Conservation (phyloP, 2,888 invertebrate genomes). For the Dastarcus helophoroides region DNA sequence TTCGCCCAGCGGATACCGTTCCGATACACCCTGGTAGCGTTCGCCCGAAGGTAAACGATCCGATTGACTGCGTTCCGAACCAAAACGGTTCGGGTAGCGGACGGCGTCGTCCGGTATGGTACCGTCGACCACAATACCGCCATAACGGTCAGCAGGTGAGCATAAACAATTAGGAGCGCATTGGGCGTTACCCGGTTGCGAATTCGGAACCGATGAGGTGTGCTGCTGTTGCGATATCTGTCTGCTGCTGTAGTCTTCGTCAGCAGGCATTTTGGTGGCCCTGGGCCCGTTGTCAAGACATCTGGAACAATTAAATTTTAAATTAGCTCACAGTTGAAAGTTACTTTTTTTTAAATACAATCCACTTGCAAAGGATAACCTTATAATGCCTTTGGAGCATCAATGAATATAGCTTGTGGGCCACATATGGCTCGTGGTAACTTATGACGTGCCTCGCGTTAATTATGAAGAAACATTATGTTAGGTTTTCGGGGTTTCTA, state of each 20-base stretch:
- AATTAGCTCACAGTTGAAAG: slow-evolving; percentile 4
- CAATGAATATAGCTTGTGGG: too few relatives aligned
- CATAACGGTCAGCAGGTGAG: slow-evolving; percentile 5
- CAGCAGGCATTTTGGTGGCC: slow-evolving; percentile 51
- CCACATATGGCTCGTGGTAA: too few relatives aligned
- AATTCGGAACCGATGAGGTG: slow-evolving; percentile 2
- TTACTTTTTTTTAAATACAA: too few relatives aligned
- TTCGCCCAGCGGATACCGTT: slow-evolving; percentile 35
- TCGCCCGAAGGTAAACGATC: slow-evolving; percentile 33
- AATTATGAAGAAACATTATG: too few relatives aligned
- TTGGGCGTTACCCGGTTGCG: slow-evolving; percentile 15
- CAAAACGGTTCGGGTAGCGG: slow-evolving; percentile 21
- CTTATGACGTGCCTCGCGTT: too few relatives aligned
- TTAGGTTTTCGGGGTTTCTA: too few relatives aligned
- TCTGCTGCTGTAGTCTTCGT: slow-evolving; percentile 36
- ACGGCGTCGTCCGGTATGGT: slow-evolving; percentile 17
- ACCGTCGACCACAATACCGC: slow-evolving; percentile 9
- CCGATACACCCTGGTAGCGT: slow-evolving; percentile 32
- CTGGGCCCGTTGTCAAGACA: slow-evolving; percentile 56
- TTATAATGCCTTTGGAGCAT: too few relatives aligned
- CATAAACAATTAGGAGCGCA: background rate
- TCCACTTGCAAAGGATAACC: too few relatives aligned
- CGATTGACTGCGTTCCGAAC: slow-evolving; percentile 29
- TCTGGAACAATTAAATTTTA: slow-evolving; percentile 31
- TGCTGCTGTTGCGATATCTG: slow-evolving; percentile 24